Conservation (phyloP, 2,888 invertebrate species). For the Leistus spinibarbis region DNA sequence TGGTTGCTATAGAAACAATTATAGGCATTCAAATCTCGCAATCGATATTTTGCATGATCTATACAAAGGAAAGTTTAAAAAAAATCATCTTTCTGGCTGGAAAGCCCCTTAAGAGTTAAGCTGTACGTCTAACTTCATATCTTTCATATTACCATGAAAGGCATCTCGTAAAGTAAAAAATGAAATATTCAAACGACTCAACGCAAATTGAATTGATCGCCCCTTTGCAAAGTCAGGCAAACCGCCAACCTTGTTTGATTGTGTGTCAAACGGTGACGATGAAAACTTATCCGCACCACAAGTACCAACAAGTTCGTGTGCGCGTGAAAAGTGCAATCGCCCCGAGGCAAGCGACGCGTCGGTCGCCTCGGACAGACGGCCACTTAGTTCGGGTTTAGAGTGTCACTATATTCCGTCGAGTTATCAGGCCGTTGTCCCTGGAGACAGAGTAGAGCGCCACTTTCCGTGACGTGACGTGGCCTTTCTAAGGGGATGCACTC, state of each 20-base stretch:
- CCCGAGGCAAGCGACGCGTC: neutral
- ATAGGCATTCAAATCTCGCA: neutral
- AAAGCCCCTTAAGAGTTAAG: neutral
- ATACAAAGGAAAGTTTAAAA: neutral
- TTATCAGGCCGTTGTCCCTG: neutral
- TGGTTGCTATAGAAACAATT: neutral
- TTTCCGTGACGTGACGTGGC: neutral
- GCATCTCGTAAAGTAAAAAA: neutral
- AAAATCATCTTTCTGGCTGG: neutral
- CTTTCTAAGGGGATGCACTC: constrained; percentile 5
- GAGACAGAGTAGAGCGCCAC: neutral
- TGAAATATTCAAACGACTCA: constrained; percentile 9
- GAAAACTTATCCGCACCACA: neutral
- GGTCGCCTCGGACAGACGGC: neutral
- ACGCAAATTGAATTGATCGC: neutral
- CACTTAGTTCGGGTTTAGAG: constrained; percentile 13
- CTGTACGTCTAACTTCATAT: neutral
- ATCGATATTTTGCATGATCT: neutral
- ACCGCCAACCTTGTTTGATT: neutral
- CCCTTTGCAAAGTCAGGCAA: neutral
- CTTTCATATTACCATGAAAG: neutral
- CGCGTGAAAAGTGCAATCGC: neutral
- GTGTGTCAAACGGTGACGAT: neutral
- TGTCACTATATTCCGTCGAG: constrained; percentile 16
- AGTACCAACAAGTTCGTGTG: neutral